Conservation (phyloP, 2,888 invertebrate species). For the Ectemnius continuus region DNA sequence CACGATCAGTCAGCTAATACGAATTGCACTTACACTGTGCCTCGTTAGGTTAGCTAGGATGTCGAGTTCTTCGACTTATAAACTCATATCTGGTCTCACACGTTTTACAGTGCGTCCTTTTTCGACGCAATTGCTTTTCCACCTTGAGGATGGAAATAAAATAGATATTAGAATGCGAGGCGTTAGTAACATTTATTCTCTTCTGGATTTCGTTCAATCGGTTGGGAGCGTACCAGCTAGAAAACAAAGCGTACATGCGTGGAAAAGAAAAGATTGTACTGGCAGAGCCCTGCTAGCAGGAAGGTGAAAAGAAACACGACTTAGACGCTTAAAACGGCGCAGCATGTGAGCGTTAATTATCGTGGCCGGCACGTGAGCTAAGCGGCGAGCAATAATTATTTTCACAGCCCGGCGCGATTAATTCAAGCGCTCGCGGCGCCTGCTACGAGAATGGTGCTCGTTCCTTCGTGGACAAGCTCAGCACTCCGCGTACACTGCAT, state of each 20-base stretch:
- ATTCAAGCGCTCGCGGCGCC: constrained; percentile 63
- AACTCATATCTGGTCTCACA: constrained; percentile 9
- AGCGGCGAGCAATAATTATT: constrained; percentile 67
- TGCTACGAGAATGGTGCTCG: constrained; percentile 30
- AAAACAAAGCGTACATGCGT: neutral
- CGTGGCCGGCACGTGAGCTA: constrained; percentile 53
- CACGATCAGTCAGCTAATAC: constrained; percentile 56
- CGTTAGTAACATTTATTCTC: too few species aligned
- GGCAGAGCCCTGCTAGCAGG: neutral
- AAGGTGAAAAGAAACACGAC: constrained; percentile 35
- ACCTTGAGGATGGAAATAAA: too few species aligned
- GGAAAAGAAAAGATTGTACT: neutral
- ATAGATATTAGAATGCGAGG: too few species aligned
- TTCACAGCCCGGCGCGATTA: constrained; percentile 66
- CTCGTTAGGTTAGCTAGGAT: constrained; percentile 47
- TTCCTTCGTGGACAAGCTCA: constrained; percentile 54
- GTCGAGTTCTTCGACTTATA: constrained; percentile 42
- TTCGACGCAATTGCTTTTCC: too few species aligned
- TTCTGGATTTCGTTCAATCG: too few species aligned
- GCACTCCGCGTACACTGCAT: constrained; percentile 46
- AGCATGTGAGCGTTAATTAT: constrained; percentile 64
- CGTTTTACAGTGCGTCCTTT: neutral
- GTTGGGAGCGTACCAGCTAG: neutral
- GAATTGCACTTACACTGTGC: constrained; percentile 53
- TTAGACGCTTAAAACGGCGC: constrained; percentile 51